phyloP scores from a whole-genome alignment of 2,113 vertebrate species.

The Eulacestoma nigropectus region DNA sequence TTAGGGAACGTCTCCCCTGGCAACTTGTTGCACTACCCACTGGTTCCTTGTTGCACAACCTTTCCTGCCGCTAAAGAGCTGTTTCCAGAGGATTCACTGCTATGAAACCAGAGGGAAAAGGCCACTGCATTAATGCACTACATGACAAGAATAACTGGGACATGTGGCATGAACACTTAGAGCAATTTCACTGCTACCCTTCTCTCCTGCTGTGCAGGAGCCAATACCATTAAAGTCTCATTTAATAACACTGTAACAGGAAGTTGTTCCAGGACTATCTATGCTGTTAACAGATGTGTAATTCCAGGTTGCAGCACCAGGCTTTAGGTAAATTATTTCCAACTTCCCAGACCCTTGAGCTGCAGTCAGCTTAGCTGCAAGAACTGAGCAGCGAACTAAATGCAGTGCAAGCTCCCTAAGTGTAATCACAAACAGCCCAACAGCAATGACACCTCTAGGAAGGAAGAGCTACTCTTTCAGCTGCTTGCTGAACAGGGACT shows the following conservation, averaged over 20 bases:
- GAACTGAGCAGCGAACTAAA: not conserved
- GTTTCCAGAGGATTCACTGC: not conserved
- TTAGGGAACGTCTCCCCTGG: not conserved
- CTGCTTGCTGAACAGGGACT: not conserved
- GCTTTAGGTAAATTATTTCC: not conserved
- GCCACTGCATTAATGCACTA: not conserved
- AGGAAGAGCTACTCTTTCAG: not conserved
- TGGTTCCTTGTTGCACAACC: not conserved
- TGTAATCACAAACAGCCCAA: not conserved
- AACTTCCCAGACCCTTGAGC: not conserved
- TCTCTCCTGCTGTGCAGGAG: not conserved
- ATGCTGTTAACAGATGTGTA: not conserved
- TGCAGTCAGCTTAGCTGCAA: not conserved
- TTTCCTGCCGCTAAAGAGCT: not conserved
- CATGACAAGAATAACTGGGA: rapidly evolving
- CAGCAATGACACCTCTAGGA: not conserved
- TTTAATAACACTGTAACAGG: not conserved
- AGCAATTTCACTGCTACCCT: not conserved
- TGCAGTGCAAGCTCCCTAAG: not conserved
- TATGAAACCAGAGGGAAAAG: not conserved
- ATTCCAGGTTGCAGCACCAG: not conserved
- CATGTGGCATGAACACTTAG: rapidly evolving
- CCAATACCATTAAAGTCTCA: not conserved
- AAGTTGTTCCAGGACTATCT: not conserved
- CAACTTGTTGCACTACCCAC: not conserved